A percentile compares a stretch with the other conserved stretches of the same genome.
phyloP scores from a whole-genome alignment of 2,113 vertebrate species.

The Cyanoderma ruficeps region DNA sequence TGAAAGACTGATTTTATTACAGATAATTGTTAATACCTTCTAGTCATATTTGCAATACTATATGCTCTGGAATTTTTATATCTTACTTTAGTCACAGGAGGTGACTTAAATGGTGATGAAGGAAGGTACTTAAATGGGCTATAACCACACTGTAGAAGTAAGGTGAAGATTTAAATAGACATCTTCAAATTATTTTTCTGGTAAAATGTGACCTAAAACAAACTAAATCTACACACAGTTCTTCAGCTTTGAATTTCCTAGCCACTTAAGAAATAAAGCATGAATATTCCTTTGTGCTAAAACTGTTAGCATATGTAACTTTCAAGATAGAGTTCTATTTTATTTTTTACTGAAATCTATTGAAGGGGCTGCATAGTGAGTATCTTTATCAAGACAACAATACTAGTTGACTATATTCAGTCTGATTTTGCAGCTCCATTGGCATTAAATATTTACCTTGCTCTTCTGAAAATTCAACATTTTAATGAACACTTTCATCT shows the following conservation, averaged over 20 bases:
- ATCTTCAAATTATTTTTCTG: conserved; percentile 4
- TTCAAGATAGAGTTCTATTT: background rate
- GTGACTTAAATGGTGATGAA: background rate
- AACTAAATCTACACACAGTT: conserved; percentile 26
- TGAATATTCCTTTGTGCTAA: background rate
- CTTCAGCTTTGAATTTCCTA: background rate
- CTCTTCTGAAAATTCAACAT: background rate
- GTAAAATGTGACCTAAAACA: conserved; percentile 42
- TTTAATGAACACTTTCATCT: conserved; percentile 34
- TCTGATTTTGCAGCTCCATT: background rate
- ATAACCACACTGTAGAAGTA: conserved; percentile 38
- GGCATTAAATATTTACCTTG: conserved; percentile 34
- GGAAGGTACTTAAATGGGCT: conserved; percentile 43
- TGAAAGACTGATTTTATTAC: background rate
- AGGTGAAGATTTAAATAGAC: conserved; percentile 54
- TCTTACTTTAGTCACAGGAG: background rate
- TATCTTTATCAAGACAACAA: background rate
- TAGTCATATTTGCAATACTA: background rate
- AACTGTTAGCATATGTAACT: background rate
- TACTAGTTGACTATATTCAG: background rate
- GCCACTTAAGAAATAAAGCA: background rate
- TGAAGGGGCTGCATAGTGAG: background rate
- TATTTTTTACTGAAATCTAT: background rate
- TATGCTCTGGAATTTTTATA: background rate
- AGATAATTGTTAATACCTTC: background rate